These are phyloP conservation scores for Neocrepidodera transversa DNA, from an alignment of 2,888 invertebrate species.

Conservation along the genomic window DNA sequence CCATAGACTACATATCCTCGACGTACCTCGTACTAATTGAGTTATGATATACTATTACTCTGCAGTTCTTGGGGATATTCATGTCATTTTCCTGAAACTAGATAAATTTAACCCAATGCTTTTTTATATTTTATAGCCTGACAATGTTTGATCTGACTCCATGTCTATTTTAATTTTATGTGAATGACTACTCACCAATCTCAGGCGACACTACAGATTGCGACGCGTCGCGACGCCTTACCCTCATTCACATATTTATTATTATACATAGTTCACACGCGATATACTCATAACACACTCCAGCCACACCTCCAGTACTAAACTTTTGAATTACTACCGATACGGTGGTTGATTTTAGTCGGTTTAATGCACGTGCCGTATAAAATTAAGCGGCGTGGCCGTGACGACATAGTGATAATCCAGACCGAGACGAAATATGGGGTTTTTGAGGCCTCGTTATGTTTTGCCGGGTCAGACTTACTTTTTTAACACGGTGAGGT, in stretches of 20 bases:
- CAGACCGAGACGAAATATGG: conserved; percentile 2
- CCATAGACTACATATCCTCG: no score
- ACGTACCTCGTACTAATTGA: no score
- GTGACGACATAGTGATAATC: conserved; percentile 5
- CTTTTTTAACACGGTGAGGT: no score
- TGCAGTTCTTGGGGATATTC: no score
- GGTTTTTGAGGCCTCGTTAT: background rate
- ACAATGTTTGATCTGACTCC: no score
- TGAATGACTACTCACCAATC: background rate
- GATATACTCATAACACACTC: conserved; percentile 25
- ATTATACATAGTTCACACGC: conserved; percentile 7
- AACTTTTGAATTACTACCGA: conserved; percentile 27
- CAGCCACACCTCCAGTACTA: conserved; percentile 20
- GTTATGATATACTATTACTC: no score
- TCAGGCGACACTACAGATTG: background rate
- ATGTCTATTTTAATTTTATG: no score
- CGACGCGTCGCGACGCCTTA: background rate
- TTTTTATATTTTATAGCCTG: no score
- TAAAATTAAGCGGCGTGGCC: conserved; percentile 11
- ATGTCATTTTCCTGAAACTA: no score
- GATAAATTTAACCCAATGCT: no score
- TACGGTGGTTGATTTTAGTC: conserved; percentile 18
- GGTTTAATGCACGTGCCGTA: conserved; percentile 23
- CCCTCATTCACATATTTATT: conserved; percentile 1
- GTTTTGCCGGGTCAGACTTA: background rate